Evolutionary conservation across 2,797 vertebrate genomes (phyloP), one percentile per base, ranked within the genome.

Genomic region (Euphonia xanthogaster): DNA sequence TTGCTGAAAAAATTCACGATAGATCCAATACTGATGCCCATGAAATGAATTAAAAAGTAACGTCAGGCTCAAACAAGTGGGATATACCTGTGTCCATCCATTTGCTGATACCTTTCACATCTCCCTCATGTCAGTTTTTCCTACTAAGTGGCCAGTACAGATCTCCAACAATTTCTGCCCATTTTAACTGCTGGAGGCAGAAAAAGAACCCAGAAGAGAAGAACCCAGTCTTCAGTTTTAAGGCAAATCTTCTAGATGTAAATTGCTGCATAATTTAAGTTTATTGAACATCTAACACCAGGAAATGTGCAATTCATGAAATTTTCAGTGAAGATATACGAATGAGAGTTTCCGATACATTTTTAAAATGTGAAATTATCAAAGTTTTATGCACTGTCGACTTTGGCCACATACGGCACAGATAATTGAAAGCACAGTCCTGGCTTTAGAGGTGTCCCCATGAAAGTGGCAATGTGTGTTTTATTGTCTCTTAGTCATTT

Each of bases 201-300:
- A 86, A 86, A 81, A 94, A 75, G 28, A 95, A 35, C 54, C 53
- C 67, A 75, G 47, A 76, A 70, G 80, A 89, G 33, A 87, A 80
- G 68, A 58, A 94, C n/a, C 82, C 58, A 77, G 88, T 72, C 86
- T 89, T 92, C 51, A 63, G 51, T 88, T 94, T 95, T 91, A 91
- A 95, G 95, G 48, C 80, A 96, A 97, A 92, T 50, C 60, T 76
- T 78, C 86, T 78, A 72, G 86, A 95, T 94, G 93, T 94, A 97
- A 97, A 97, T 96, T 93, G 61, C 93, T 97, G 86, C 93, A 97
- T 97, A 97, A 97, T 97, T 97, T 97, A 97, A 95, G 78, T 94
- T 96, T 97, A 97, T 96, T 97, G 97, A 97, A 95, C 91, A 95
- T 95, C 78, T 95, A 95, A 97, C 96, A 91, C 94, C 61, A 88